Evolutionary conservation across 2,113 vertebrate species (phyloP).

Genomic region (Egretta garzetta): DNA sequence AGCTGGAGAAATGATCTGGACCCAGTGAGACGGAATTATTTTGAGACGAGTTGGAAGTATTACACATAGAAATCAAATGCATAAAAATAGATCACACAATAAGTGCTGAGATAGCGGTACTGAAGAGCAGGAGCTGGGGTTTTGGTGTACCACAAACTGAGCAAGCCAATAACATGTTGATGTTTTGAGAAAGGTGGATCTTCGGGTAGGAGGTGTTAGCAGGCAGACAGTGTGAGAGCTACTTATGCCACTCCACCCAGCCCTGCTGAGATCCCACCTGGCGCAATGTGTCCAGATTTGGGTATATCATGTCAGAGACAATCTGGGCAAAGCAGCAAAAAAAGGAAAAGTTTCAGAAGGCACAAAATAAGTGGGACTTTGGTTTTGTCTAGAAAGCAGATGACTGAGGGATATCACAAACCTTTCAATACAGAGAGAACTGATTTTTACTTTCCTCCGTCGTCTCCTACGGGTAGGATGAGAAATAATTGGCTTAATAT

Average conservation of each 20-base stretch:
- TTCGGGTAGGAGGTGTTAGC: conserved; percentile 53
- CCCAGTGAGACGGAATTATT: background rate
- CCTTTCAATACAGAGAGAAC: background rate
- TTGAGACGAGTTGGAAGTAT: background rate
- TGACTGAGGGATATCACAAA: background rate
- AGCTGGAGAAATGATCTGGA: conserved; percentile 3
- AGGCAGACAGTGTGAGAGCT: conserved; percentile 22
- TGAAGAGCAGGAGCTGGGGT: background rate
- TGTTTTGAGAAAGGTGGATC: conserved; percentile 56
- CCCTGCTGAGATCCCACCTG: conserved; percentile 43
- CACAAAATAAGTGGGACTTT: background rate
- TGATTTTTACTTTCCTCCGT: background rate
- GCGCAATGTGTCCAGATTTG: conserved; percentile 33
- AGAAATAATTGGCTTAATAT: background rate
- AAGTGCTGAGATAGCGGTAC: conserved; percentile 44
- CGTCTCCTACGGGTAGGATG: background rate
- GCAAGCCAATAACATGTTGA: conserved; percentile 38
- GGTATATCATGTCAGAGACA: conserved; percentile 19
- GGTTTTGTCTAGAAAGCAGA: conserved; percentile 25
- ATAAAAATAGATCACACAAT: conserved; percentile 8
- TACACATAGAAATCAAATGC: background rate
- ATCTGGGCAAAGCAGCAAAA: conserved; percentile 38
- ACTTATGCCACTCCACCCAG: conserved; percentile 1
- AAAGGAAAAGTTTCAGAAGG: conserved; percentile 13
- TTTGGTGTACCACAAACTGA: conserved; percentile 13